Conservation (phyloP, 1,140 invertebrate genomes). For the Neomicropteryx cornuta region DNA sequence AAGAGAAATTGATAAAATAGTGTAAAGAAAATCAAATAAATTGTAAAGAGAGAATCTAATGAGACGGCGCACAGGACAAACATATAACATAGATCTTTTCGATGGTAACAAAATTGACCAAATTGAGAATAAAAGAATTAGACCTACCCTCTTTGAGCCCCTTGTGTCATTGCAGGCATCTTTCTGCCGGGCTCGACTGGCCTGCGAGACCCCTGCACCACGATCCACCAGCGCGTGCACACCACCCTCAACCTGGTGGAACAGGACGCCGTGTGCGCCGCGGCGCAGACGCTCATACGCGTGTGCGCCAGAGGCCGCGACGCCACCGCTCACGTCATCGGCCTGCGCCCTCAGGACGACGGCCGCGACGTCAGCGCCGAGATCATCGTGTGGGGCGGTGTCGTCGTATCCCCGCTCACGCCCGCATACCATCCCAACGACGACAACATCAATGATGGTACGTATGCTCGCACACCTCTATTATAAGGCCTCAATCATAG, state of each 20-base stretch:
- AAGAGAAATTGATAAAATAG: too few relatives aligned
- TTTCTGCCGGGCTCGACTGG: constrained; percentile 93
- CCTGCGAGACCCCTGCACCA: constrained; percentile 89
- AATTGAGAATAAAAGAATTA: too few relatives aligned
- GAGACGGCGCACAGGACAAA: too few relatives aligned
- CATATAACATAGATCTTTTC: too few relatives aligned
- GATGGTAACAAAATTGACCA: too few relatives aligned
- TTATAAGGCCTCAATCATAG: too few relatives aligned
- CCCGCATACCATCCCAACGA: constrained; percentile 72
- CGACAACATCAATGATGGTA: constrained; percentile 34
- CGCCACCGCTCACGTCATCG: constrained; percentile 86
- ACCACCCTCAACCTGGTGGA: constrained; percentile 88
- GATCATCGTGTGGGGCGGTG: constrained; percentile 88
- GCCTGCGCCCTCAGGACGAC: constrained; percentile 50
- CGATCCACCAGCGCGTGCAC: constrained; percentile 79
- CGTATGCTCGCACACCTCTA: too few relatives aligned
- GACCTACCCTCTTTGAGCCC: too few relatives aligned
- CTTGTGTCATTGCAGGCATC: too few relatives aligned
- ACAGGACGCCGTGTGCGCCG: constrained; percentile 87
- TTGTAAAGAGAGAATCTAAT: too few relatives aligned
- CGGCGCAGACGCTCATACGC: constrained; percentile 73
- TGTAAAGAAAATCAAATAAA: too few relatives aligned
- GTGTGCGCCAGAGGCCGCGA: constrained; percentile 84
- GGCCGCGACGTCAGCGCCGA: constrained; percentile 65
- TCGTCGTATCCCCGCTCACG: constrained; percentile 84